These are phyloP conservation scores for Octodon degus DNA, from an alignment of 2,113 vertebrate genomes.

Conservation along the genomic window DNA sequence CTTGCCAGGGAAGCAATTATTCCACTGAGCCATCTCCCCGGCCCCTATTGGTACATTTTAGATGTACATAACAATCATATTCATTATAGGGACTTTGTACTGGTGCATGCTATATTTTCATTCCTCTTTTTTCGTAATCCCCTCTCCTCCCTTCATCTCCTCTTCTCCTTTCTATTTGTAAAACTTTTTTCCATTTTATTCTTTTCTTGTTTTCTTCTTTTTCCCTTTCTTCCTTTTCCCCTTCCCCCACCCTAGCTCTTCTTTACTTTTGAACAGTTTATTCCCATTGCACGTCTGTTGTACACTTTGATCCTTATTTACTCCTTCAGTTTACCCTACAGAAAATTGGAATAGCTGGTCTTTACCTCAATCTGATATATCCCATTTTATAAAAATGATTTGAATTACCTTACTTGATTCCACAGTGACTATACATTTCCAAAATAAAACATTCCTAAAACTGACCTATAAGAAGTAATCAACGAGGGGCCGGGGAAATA, in stretches of 20 bases:
- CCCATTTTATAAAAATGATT: conserved; percentile 36
- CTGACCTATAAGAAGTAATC: conserved; percentile 7
- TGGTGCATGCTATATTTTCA: not conserved
- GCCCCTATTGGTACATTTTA: not conserved
- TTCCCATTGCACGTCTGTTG: not conserved
- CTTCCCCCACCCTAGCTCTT: not conserved
- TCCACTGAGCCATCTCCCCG: too few species aligned
- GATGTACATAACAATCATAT: not conserved
- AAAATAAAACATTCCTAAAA: conserved; percentile 46
- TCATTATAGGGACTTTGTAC: not conserved
- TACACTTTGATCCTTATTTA: not conserved
- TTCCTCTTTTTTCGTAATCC: not conserved
- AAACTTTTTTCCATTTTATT: not conserved
- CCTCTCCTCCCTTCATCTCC: not conserved
- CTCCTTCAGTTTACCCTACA: not conserved
- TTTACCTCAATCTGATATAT: not conserved
- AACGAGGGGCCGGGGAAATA: not conserved
- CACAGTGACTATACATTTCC: conserved; percentile 31
- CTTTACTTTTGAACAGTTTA: not conserved
- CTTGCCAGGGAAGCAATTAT: too few species aligned
- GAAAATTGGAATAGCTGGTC: not conserved
- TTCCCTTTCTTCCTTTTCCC: not conserved
- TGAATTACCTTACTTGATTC: conserved; percentile 40
- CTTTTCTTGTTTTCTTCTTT: not conserved
- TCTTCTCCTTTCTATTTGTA: not conserved